Evolutionary conservation across 1,140 invertebrate species (phyloP), one percentile per base, ranked within the genome.

Genomic region (Ladona fulva): DNA sequence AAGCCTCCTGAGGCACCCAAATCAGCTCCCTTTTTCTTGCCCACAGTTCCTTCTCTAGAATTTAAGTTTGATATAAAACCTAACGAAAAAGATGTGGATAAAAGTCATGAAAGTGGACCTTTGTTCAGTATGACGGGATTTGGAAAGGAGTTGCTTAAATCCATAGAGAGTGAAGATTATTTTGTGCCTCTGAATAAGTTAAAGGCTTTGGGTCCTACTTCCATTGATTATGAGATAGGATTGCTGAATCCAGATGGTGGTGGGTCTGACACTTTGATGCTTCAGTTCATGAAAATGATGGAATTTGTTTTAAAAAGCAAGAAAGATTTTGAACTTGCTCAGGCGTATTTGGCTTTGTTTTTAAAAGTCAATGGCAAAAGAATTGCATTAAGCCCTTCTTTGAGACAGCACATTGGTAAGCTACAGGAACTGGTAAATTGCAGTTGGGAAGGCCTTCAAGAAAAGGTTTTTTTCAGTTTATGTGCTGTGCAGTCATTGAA

Each of bases 21-120:
- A 86, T 89, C 90, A 25, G 96, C 96, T 0, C 97, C 97, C 0
- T 99, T 99, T 86, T 99, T 99, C 83, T 84, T 99, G 52, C 96
- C 97, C 0, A 97, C 96, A 0, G 88, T 97, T 77, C 89, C 94
- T 0, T 94, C 94, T 1, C 84, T 97, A 14, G 90, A 94, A 79
- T 84, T 95, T 1, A 89, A 93, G 82, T 97, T 98, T 85, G 94
- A 94, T 84, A 83, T 94, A 8, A 88, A 11, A 83, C 25, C 19
- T 77, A 24, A 74, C 74, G 37, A 77, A 78, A 74, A 24, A 78
- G 73, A 73, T 14, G 29, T 87, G 6, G 85, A 87, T 29, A 24
- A 78, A 24, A 74, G 52, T 37, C 7, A 75, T 16, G 24, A 59
- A 78, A 42, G 42, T 16, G 44, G 44, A n/a, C 66, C 24, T 22